Conservation (phyloP, 2,113 vertebrate genomes). For the Pomatostomus ruficeps region DNA sequence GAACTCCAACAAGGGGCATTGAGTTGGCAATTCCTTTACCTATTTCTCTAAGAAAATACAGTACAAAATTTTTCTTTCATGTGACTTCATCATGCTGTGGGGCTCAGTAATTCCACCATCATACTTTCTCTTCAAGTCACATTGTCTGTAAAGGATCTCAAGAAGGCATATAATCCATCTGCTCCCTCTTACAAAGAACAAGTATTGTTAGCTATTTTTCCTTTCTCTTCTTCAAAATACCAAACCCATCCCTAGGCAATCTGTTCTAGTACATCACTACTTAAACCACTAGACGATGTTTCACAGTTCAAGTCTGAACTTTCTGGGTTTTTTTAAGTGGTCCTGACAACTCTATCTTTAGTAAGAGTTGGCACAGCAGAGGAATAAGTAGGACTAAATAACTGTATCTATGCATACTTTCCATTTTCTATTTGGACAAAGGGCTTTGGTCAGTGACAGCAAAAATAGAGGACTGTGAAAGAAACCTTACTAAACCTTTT, state of each 20-base stretch:
- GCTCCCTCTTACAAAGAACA: neutral
- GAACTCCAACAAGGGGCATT: neutral
- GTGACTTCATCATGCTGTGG: neutral
- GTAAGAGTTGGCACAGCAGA: neutral
- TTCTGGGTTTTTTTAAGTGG: accelerated
- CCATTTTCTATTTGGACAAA: neutral
- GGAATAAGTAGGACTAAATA: neutral
- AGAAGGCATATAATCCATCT: neutral
- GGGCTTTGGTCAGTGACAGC: neutral
- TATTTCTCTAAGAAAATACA: neutral
- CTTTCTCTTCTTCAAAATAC: neutral
- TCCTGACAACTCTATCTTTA: neutral
- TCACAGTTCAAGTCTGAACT: neutral
- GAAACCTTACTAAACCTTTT: neutral
- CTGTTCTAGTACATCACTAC: neutral
- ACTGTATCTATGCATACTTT: neutral
- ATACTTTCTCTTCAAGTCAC: neutral
- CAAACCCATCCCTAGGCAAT: neutral
- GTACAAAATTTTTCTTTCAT: neutral
- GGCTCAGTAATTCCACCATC: neutral
- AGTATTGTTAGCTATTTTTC: neutral
- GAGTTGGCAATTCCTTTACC: neutral
- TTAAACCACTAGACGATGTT: neutral
- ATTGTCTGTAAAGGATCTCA: neutral
- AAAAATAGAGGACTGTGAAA: neutral